phyloP scores from a whole-genome alignment of 2,113 vertebrate genomes.

The Larimichthys crocea region DNA sequence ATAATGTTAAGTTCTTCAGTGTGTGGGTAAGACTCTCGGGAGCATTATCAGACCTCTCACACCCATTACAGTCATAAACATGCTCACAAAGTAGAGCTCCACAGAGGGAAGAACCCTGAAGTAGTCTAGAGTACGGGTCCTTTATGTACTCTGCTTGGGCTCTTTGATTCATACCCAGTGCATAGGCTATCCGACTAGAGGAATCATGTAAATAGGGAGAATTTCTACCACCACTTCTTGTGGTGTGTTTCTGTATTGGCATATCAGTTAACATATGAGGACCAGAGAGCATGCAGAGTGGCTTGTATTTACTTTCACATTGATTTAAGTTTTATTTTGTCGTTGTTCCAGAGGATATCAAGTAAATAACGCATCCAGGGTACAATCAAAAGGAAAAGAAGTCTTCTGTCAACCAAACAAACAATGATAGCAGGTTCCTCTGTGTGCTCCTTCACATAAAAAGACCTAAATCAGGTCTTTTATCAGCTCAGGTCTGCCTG shows the following conservation, averaged over 20 bases:
- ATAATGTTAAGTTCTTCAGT: slow-evolving; percentile 42
- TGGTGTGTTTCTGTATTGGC: slow-evolving; percentile 15
- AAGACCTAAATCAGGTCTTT: neutral
- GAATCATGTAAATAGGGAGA: slow-evolving; percentile 18
- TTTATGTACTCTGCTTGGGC: slow-evolving; percentile 40
- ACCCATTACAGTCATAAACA: slow-evolving; percentile 59
- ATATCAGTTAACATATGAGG: slow-evolving; percentile 1
- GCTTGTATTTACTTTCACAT: slow-evolving; percentile 25
- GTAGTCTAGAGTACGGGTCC: slow-evolving; percentile 21
- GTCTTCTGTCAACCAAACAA: slow-evolving; percentile 20
- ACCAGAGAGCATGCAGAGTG: neutral
- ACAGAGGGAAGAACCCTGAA: slow-evolving; percentile 23
- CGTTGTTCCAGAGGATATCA: slow-evolving; percentile 31
- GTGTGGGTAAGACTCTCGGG: slow-evolving; percentile 37
- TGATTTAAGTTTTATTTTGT: slow-evolving; percentile 38
- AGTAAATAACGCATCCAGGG: slow-evolving; percentile 20
- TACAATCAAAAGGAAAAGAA: slow-evolving; percentile 11
- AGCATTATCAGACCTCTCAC: slow-evolving; percentile 50
- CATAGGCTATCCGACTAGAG: slow-evolving; percentile 4
- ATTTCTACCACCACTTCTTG: slow-evolving; percentile 16
- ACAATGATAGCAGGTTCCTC: slow-evolving; percentile 18
- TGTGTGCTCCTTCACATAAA: slow-evolving; percentile 12
- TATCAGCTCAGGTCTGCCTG: slow-evolving; percentile 17
- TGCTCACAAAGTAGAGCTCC: slow-evolving; percentile 52
- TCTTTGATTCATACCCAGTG: slow-evolving; percentile 11